Percentiles rank a stretch among this genome's conserved stretches.
Evolutionary conservation across 2,888 invertebrate species (phyloP).

Genomic region (Aspidiotus destructor): DNA sequence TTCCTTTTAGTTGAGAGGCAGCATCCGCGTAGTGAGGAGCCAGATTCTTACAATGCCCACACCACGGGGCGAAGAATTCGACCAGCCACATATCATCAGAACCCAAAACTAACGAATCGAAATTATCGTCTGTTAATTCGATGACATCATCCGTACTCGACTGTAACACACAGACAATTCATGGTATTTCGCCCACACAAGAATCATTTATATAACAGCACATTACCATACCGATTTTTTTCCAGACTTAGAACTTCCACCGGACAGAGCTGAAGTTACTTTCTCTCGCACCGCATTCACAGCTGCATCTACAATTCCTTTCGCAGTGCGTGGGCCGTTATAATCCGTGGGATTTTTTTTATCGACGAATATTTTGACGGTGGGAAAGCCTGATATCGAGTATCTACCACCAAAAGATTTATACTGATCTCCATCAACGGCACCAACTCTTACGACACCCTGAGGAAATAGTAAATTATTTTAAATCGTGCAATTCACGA

Average conservation of each 20-base stretch:
- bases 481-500: not conserved
- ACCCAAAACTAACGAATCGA: slow-evolving; percentile 78
- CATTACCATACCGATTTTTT: slow-evolving; percentile 30
- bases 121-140: slow-evolving; percentile 91
- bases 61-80: slow-evolving; percentile 96
- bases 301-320: slow-evolving; percentile 73
- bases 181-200: not conserved
- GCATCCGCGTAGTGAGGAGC: slow-evolving; percentile 96
- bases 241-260: slow-evolving; percentile 33
- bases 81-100: slow-evolving; percentile 96
- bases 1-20: slow-evolving; percentile 87
- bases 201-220: not conserved
- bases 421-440: slow-evolving; percentile 84
- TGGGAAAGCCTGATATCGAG: slow-evolving; percentile 85
- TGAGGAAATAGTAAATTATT: slow-evolving; percentile 41
- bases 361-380: slow-evolving; percentile 88
- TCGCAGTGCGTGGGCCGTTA: slow-evolving; percentile 74
- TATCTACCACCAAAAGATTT: slow-evolving; percentile 68
- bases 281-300: slow-evolving; percentile 42
- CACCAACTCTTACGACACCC: slow-evolving; percentile 90
- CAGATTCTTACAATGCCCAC: slow-evolving; percentile 92
- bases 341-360: slow-evolving; percentile 76
- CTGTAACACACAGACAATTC: slow-evolving; percentile 31
- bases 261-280: slow-evolving; percentile 26
- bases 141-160: slow-evolving; percentile 55